A percentile compares a stretch with the other conserved stretches of the same genome.
Evolutionary conservation across 1,140 invertebrate species (phyloP).

Genomic region (Cydia pomonella): DNA sequence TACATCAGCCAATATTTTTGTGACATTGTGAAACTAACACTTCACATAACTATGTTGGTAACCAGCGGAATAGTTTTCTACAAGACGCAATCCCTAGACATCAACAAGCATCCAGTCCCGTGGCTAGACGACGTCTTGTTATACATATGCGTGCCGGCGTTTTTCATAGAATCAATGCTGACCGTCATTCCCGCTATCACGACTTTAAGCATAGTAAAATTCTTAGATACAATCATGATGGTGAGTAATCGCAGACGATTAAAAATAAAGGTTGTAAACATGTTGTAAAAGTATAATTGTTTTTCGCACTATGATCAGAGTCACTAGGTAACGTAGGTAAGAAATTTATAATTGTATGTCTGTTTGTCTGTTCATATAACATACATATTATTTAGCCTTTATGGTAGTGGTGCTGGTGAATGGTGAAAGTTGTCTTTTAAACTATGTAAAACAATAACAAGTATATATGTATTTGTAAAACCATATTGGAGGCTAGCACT

Average conservation of each 20-base stretch:
- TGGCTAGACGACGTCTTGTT: slow-evolving; percentile 83
- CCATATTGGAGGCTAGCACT: too few relatives aligned
- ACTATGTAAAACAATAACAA: too few relatives aligned
- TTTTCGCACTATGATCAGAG: too few relatives aligned
- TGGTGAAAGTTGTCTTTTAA: too few relatives aligned
- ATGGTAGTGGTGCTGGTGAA: too few relatives aligned
- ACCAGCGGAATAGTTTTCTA: slow-evolving; percentile 75
- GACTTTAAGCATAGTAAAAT: slow-evolving; percentile 66
- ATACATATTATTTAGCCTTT: too few relatives aligned
- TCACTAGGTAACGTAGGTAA: too few relatives aligned
- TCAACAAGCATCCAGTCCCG: slow-evolving; percentile 81
- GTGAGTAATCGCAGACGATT: slow-evolving; percentile 54
- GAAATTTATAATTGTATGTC: too few relatives aligned
- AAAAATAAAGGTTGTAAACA: neutral
- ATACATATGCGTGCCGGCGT: slow-evolving; percentile 84
- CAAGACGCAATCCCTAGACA: slow-evolving; percentile 80
- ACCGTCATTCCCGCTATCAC: slow-evolving; percentile 81
- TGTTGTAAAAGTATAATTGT: neutral
- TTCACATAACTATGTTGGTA: slow-evolving; percentile 77
- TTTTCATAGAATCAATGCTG: slow-evolving; percentile 83
- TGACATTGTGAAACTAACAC: slow-evolving; percentile 51
- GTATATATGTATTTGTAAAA: too few relatives aligned
- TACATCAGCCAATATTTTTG: neutral
- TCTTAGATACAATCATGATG: slow-evolving; percentile 72
- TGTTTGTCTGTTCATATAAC: too few relatives aligned